A percentile compares a stretch with the other conserved stretches of the same genome.
phyloP scores from a whole-genome alignment of 2,797 vertebrate genomes.

The Scomberomorus guttatus region DNA sequence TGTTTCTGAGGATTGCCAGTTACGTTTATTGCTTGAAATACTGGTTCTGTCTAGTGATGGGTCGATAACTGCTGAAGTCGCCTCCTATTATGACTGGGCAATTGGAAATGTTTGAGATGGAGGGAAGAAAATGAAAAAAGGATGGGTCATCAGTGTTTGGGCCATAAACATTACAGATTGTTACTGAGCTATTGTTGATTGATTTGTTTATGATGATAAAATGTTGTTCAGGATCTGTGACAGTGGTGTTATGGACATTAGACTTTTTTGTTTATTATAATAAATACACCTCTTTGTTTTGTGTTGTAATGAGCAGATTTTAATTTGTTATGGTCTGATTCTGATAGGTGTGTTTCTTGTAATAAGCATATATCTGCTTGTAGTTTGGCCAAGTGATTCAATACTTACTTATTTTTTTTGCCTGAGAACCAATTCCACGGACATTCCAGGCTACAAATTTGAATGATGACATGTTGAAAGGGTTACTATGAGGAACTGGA shows the following conservation, averaged over 20 bases:
- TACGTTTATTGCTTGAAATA: too few species aligned
- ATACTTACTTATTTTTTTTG: background rate
- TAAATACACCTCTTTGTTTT: background rate
- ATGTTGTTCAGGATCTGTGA: background rate
- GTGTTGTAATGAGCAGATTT: background rate
- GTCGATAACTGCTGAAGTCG: too few species aligned
- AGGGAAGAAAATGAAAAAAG: background rate
- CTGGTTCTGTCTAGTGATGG: too few species aligned
- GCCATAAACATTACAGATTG: background rate
- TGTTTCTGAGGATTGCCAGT: too few species aligned
- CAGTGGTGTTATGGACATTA: background rate
- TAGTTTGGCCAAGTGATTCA: background rate
- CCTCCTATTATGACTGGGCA: too few species aligned
- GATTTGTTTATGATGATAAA: slow-evolving; percentile 5
- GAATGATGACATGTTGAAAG: background rate
- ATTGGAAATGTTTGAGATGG: too few species aligned
- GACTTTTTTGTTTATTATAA: background rate
- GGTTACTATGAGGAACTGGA: background rate
- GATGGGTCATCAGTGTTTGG: background rate
- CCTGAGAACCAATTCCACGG: background rate
- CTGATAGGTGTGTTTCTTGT: background rate
- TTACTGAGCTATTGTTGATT: background rate
- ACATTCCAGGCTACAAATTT: background rate
- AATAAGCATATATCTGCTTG: slow-evolving; percentile 3
- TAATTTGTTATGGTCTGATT: background rate